Base-by-base conservation (phyloP, 2,113 vertebrate species). In the Urocynchramus pylzowi region DNA sequence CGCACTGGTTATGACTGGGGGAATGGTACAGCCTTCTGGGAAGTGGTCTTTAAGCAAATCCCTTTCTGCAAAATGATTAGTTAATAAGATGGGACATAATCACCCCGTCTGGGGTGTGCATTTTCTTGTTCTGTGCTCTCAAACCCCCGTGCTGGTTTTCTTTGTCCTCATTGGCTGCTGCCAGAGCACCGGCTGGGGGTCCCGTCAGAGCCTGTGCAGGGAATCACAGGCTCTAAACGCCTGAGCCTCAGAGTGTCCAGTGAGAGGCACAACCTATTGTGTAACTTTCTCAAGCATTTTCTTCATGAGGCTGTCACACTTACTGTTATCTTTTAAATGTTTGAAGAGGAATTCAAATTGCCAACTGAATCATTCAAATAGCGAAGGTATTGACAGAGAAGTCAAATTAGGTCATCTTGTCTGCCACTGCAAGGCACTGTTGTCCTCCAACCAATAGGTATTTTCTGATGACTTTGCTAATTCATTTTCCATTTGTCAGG, bases 31-130 rank as follows among this genome's bases (percentile, higher is more conserved):
- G 86, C 68, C 73, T 91, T 68, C 88, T 95, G 94, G 76, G 50
- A 83, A 95, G 75, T 18, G 23, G 59, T 79, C 95, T 91, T 49
- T 9, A 94, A 69, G 77, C 73, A 97, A 98, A 97, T 96, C 90
- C 78, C 85, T 90, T 94, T 89, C 85, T 87, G 71, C 79, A 61
- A 44, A 74, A 87, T 75, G 90, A 96, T 97, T 97, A 97, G 53
- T 95, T 97, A 96, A 96, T 91, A 68, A 81, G 92, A 96, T 41
- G 52, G 56, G 95, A 97, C 96, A 94, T 92, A 94, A 95, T 93
- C 91, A 60, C 75, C 61, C 74, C 88, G 88, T 59, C 75, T 87
- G 88, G 64, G 31, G 50, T 71, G 56, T 15, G 33, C 1, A 1
- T 77, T 90, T 74, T 83, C 83, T 70, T 82, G 28, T 39, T 68